These are phyloP conservation scores for Odontamblyopus lacepedii DNA, from an alignment of 2,797 vertebrate species.

Conservation along the genomic window DNA sequence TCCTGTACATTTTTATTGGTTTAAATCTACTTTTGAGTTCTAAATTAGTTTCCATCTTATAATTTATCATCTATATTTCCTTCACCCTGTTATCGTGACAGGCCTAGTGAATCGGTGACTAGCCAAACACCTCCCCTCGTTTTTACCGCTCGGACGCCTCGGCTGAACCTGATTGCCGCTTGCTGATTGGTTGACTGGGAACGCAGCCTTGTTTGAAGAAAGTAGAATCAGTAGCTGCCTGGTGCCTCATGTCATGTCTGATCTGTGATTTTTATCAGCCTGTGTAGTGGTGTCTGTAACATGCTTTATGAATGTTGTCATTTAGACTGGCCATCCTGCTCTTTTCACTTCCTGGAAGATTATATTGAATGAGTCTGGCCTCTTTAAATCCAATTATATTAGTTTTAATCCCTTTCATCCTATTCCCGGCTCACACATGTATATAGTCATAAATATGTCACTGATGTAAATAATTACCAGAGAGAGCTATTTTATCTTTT, in stretches of 20 bases:
- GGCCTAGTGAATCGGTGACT: constrained; percentile 52
- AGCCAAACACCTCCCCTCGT: constrained; percentile 28
- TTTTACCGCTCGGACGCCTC: constrained; percentile 29
- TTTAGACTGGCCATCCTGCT: not conserved
- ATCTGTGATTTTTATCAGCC: constrained; percentile 1
- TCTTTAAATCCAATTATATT: not conserved
- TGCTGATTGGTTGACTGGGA: constrained; percentile 32
- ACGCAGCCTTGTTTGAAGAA: constrained; percentile 7
- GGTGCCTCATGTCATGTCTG: constrained; percentile 27
- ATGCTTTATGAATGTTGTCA: not conserved
- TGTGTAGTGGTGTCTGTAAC: not conserved
- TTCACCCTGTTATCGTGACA: no score
- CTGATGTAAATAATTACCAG: no score
- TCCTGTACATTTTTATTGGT: no score
- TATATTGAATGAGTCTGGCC: not conserved
- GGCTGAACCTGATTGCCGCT: constrained; percentile 62
- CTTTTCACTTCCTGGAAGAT: not conserved
- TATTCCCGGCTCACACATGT: no score
- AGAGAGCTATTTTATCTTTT: no score
- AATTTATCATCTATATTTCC: no score
- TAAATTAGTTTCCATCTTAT: no score
- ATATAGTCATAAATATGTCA: no score
- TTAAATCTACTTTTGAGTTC: no score
- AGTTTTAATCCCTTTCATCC: no score
- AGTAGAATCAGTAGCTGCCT: constrained; percentile 68